Percentiles rank a stretch among this genome's conserved stretches.
Evolutionary conservation across 2,888 invertebrate species (phyloP).

Genomic region (Scaeva pyrastri): DNA sequence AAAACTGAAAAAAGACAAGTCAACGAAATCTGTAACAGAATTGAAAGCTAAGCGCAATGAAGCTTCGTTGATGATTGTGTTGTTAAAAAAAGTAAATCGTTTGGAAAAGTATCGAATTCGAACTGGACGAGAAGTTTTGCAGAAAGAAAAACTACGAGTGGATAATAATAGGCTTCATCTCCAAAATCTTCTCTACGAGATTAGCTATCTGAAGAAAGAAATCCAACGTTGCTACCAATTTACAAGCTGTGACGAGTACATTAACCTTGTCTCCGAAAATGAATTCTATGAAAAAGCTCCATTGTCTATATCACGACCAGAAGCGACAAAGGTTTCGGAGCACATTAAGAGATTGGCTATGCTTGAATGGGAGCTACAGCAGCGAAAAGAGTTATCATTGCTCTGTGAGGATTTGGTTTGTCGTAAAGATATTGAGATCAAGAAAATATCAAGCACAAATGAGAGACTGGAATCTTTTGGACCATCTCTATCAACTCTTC

Average conservation of each 20-base stretch:
- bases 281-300: conserved; percentile 90
- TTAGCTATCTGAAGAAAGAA: conserved; percentile 96
- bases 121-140: conserved; percentile 91
- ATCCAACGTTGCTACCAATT: conserved; percentile 97
- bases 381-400: conserved; percentile 92
- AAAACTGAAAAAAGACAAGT: conserved; percentile 86
- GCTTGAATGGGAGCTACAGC: conserved; percentile 95
- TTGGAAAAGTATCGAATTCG: conserved; percentile 95
- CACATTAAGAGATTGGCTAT: conserved; percentile 94
- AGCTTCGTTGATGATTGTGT: conserved; percentile 91
- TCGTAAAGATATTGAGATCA: conserved; percentile 90
- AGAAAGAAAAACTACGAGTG: conserved; percentile 93
- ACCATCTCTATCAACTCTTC: conserved; percentile 89
- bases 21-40: conserved; percentile 86
- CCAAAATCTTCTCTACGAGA: conserved; percentile 97
- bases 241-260: conserved; percentile 97
- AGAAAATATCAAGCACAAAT: conserved; percentile 90
- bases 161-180: conserved; percentile 95
- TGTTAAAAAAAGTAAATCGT: conserved; percentile 94
- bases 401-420: conserved; percentile 90
- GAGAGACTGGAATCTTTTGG: conserved; percentile 92
- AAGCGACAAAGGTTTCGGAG: conserved; percentile 87
- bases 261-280: conserved; percentile 92
- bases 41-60: conserved; percentile 89
- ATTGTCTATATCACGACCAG: conserved; percentile 87